A percentile compares a stretch with the other conserved stretches of the same genome.
Conservation (phyloP, 2,113 vertebrate species). For the Charina bottae region DNA sequence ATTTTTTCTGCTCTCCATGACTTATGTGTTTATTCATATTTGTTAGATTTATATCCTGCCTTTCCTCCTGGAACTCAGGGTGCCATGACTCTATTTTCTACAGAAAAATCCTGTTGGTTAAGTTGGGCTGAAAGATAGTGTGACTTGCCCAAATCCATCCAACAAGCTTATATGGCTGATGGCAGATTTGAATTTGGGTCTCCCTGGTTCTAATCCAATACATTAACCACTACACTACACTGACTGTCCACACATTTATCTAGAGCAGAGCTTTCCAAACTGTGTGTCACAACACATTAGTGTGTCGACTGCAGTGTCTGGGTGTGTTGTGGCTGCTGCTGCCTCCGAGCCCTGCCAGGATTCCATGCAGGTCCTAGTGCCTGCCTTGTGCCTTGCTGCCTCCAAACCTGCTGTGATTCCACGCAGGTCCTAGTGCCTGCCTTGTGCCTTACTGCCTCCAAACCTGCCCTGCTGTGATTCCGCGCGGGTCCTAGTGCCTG, state of each 20-base stretch:
- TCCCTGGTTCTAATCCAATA: neutral
- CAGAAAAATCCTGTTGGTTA: neutral
- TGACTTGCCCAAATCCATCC: neutral
- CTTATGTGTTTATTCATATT: neutral
- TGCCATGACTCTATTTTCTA: neutral
- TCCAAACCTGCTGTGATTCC: too few relatives aligned
- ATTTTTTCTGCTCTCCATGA: neutral
- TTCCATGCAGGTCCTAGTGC: too few relatives aligned
- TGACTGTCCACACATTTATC: neutral
- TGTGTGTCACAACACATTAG: too few relatives aligned
- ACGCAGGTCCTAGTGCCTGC: too few relatives aligned
- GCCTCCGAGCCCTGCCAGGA: too few relatives aligned
- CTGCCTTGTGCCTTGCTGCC: too few relatives aligned
- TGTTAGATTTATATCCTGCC: neutral
- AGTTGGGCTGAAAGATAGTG: neutral
- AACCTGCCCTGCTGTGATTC: too few relatives aligned
- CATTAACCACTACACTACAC: neutral
- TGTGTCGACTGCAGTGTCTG: too few relatives aligned
- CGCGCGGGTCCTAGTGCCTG: too few relatives aligned
- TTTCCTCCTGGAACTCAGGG: neutral
- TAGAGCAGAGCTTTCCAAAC: too few relatives aligned
- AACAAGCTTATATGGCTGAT: neutral
- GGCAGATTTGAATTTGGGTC: neutral
- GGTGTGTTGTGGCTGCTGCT: too few relatives aligned
- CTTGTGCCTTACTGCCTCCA: too few relatives aligned